Conservation (phyloP, 1,140 invertebrate genomes). For the Caerostris extrusa region DNA sequence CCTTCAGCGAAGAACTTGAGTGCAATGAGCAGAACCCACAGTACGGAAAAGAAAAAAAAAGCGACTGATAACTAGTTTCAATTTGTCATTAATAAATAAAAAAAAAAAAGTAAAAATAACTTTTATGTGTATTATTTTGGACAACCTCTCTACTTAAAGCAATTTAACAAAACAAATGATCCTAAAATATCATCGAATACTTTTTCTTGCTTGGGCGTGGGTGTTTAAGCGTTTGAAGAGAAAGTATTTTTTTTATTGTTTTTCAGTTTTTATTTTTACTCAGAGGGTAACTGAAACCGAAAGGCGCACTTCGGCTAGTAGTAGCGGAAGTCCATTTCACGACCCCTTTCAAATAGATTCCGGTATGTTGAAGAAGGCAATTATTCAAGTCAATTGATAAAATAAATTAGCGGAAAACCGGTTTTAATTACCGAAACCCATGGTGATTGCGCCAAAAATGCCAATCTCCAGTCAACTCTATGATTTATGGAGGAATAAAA, state of each 20-base stretch:
- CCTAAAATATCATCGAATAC: too few relatives aligned
- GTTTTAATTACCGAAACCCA: constrained; percentile 17
- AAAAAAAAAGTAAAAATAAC: too few relatives aligned
- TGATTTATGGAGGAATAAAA: constrained; percentile 40
- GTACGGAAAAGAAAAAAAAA: too few relatives aligned
- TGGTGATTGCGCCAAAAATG: constrained; percentile 34
- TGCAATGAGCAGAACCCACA: too few relatives aligned
- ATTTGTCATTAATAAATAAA: too few relatives aligned
- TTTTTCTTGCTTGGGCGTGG: too few relatives aligned
- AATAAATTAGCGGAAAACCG: constrained; percentile 28
- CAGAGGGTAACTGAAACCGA: not conserved
- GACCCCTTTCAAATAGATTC: not conserved
- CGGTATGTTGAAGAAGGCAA: not conserved
- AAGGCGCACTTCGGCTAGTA: not conserved
- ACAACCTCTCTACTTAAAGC: too few relatives aligned
- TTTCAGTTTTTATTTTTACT: not conserved
- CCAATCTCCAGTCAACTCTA: constrained; percentile 12
- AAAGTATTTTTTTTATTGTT: not conserved
- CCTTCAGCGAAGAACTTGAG: too few relatives aligned
- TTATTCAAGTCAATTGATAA: constrained; percentile 22
- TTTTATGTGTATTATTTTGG: too few relatives aligned
- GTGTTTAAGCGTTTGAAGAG: too few relatives aligned
- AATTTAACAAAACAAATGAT: too few relatives aligned
- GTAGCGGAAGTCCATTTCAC: not conserved
- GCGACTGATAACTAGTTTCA: too few relatives aligned